These are phyloP conservation scores for Eupithecia insigniata DNA, from an alignment of 2,888 invertebrate species.

Conservation along the genomic window DNA sequence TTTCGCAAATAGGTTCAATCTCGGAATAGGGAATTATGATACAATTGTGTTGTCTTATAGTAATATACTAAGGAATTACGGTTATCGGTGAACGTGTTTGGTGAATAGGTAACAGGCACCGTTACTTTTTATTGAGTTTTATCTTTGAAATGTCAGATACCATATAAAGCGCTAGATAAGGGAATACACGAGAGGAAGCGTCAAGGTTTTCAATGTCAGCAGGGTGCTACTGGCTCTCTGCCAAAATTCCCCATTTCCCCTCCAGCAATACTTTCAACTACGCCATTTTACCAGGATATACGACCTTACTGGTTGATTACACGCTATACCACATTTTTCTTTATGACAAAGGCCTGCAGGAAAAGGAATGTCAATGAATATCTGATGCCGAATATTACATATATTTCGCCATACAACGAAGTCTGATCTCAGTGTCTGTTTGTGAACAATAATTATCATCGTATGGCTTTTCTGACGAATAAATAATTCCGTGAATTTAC, in stretches of 20 bases:
- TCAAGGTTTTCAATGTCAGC: conserved; percentile 32
- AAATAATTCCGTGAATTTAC: not conserved
- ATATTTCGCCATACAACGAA: not conserved
- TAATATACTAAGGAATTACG: not conserved
- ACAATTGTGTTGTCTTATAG: not conserved
- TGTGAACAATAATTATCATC: conserved; percentile 4
- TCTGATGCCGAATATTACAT: conserved; percentile 12
- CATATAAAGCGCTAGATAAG: conserved; percentile 19
- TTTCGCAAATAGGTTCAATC: not conserved
- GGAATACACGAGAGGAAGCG: conserved; percentile 26
- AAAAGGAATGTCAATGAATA: conserved; percentile 21
- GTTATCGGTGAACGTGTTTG: not conserved
- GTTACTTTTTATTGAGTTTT: conserved; percentile 4
- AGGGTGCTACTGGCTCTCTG: conserved; percentile 36
- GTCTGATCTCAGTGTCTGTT: not conserved
- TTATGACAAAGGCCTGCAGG: conserved; percentile 25
- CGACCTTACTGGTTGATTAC: conserved; percentile 38
- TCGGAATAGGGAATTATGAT: not conserved
- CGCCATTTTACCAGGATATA: conserved; percentile 35
- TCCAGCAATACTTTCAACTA: conserved; percentile 39
- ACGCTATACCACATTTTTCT: conserved; percentile 35
- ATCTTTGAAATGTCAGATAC: conserved; percentile 13
- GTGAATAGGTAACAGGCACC: not conserved
- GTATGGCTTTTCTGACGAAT: not conserved
- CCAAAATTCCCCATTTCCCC: conserved; percentile 30